These are phyloP conservation scores for Eucriotettix oculatus DNA, from an alignment of 2,888 invertebrate species.

Conservation along the genomic window DNA sequence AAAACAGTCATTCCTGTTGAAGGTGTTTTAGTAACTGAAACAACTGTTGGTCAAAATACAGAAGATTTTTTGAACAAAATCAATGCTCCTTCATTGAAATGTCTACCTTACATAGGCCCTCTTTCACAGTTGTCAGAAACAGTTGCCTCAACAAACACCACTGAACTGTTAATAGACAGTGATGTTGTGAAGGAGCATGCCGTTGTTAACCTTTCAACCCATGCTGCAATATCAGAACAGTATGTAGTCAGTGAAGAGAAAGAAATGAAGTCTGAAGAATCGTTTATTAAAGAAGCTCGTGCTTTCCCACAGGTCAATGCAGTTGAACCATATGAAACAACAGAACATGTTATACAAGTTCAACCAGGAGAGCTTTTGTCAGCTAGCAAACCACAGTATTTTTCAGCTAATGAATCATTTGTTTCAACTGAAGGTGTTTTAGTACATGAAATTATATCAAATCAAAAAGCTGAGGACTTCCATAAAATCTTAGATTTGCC, in stretches of 20 bases:
- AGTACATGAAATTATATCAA: slow-evolving; percentile 27
- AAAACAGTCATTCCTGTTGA: slow-evolving; percentile 28
- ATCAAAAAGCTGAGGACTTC: slow-evolving; percentile 15
- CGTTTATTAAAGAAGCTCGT: slow-evolving; percentile 17
- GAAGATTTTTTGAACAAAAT: slow-evolving; percentile 14
- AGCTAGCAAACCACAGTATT: slow-evolving; percentile 26
- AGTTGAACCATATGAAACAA: slow-evolving; percentile 34
- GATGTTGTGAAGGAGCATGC: too few species aligned
- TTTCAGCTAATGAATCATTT: slow-evolving; percentile 26
- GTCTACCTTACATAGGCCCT: too few species aligned
- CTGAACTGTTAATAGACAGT: too few species aligned
- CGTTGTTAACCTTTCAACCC: too few species aligned
- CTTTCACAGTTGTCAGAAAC: too few species aligned
- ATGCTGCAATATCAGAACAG: too few species aligned
- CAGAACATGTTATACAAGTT: slow-evolving; percentile 34
- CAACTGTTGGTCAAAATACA: slow-evolving; percentile 19
- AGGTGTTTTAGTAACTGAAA: slow-evolving; percentile 31
- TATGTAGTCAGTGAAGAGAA: slow-evolving; percentile 7
- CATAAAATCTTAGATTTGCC: neutral
- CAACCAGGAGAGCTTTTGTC: slow-evolving; percentile 30
- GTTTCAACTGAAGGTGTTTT: slow-evolving; percentile 30
- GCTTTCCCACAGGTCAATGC: slow-evolving; percentile 25
- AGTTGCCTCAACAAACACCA: too few species aligned
- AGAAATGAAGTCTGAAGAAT: slow-evolving; percentile 20
- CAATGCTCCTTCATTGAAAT: too few species aligned